Evolutionary conservation across 2,797 vertebrate genomes (phyloP).

Genomic region (Anguilla marmorata): DNA sequence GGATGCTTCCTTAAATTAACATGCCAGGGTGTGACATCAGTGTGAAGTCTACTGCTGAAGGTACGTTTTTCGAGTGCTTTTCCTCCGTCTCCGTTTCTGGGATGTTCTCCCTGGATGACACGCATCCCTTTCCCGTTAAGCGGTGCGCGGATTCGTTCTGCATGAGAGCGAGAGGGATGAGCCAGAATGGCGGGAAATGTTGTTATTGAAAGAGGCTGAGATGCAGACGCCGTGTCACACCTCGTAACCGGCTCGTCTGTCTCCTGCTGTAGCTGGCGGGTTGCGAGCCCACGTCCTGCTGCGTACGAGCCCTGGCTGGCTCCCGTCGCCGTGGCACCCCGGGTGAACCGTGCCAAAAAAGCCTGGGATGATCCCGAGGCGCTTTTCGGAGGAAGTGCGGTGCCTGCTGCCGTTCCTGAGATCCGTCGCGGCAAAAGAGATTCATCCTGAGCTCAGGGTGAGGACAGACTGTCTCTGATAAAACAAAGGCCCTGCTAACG

Average conservation of each 20-base stretch:
- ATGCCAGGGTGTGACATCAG: neutral
- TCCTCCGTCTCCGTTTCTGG: too few species aligned
- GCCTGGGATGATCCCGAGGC: constrained; percentile 47
- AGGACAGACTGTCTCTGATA: neutral
- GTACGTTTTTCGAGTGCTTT: neutral
- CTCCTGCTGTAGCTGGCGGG: neutral
- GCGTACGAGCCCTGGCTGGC: neutral
- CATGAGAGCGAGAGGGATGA: neutral
- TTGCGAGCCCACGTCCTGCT: neutral
- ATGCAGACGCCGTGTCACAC: neutral
- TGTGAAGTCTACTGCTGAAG: constrained; percentile 16
- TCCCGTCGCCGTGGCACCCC: neutral
- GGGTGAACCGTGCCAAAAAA: constrained; percentile 38
- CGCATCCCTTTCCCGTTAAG: neutral
- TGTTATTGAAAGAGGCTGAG: neutral
- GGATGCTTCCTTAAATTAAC: constrained; percentile 10
- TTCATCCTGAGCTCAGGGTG: neutral
- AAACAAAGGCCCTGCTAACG: neutral
- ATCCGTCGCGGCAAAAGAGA: neutral
- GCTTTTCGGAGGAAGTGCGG: constrained; percentile 49
- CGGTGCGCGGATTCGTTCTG: neutral
- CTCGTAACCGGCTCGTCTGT: constrained; percentile 1
- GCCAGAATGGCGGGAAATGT: neutral
- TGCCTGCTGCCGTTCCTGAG: neutral
- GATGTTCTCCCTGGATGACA: neutral